These are phyloP conservation scores for Erythrocercus mccallii DNA, from an alignment of 2,113 vertebrate genomes.

Conservation along the genomic window DNA sequence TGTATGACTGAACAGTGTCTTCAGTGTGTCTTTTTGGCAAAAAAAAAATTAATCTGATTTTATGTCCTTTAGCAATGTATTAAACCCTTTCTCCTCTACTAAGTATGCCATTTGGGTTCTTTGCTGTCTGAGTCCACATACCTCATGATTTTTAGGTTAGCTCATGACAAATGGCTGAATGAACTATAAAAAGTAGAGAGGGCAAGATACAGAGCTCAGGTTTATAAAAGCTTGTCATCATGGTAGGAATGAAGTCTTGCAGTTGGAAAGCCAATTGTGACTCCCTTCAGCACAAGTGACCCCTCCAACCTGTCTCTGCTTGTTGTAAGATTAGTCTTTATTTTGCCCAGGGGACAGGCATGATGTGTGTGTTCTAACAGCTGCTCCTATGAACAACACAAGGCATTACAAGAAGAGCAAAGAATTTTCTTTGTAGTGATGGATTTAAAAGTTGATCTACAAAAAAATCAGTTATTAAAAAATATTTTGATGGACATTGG, in stretches of 20 bases:
- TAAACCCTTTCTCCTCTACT: background rate
- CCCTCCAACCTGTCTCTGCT: background rate
- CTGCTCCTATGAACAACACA: background rate
- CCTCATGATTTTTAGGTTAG: background rate
- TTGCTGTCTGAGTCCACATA: background rate
- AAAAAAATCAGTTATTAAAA: background rate
- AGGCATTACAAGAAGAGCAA: background rate
- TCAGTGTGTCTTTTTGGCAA: background rate
- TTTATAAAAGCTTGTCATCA: constrained; percentile 14
- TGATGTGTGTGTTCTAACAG: background rate
- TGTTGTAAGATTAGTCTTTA: constrained; percentile 5
- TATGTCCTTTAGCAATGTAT: background rate
- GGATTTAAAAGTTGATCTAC: background rate
- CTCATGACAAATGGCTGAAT: constrained; percentile 19
- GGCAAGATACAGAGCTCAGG: constrained; percentile 1
- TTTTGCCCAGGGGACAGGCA: background rate
- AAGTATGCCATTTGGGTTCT: background rate
- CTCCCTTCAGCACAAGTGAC: background rate
- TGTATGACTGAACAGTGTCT: background rate
- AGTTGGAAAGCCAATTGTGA: background rate
- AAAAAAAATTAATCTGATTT: background rate
- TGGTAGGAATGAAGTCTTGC: background rate
- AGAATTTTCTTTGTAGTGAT: background rate
- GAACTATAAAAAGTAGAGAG: background rate
- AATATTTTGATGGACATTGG: background rate